These are phyloP conservation scores for Gnathonemus echidnorhynchus DNA, from an alignment of 2,113 vertebrate species.

Conservation along the genomic window DNA sequence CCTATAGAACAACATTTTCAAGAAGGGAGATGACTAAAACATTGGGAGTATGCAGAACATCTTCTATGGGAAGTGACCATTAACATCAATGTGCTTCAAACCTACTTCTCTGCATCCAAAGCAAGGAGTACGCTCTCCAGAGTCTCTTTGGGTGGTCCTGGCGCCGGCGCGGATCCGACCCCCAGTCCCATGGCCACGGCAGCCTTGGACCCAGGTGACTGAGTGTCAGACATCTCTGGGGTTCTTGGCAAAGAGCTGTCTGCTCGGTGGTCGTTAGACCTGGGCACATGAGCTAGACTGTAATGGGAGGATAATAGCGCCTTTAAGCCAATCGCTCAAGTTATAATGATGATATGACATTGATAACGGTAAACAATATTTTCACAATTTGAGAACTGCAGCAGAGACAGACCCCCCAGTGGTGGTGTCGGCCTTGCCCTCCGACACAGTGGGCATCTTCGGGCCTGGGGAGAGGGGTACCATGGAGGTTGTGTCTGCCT, in stretches of 20 bases:
- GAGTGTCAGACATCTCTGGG: conserved; percentile 57
- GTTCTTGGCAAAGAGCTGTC: conserved; percentile 58
- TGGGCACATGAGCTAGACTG: conserved; percentile 56
- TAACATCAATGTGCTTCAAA: background rate
- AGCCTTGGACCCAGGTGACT: conserved; percentile 58
- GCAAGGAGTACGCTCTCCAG: conserved; percentile 87
- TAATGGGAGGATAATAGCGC: background rate
- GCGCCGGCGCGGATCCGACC: conserved; percentile 31
- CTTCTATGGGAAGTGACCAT: background rate
- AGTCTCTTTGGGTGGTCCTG: conserved; percentile 79
- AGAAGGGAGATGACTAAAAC: background rate
- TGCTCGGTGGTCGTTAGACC: conserved; percentile 63
- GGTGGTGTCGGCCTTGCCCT: conserved; percentile 90
- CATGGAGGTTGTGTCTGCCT: conserved; percentile 92
- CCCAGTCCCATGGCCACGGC: conserved; percentile 40
- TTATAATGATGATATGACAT: background rate
- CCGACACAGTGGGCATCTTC: conserved; percentile 58
- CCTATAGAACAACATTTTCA: background rate
- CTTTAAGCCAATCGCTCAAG: background rate
- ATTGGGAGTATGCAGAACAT: background rate
- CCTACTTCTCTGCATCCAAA: conserved; percentile 92
- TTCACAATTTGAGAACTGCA: background rate
- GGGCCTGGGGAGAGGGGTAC: conserved; percentile 54
- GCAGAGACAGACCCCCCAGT: conserved; percentile 71
- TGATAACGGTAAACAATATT: background rate